Evolutionary conservation across 2,888 invertebrate species (phyloP).

Genomic region (Agapostemon virescens): DNA sequence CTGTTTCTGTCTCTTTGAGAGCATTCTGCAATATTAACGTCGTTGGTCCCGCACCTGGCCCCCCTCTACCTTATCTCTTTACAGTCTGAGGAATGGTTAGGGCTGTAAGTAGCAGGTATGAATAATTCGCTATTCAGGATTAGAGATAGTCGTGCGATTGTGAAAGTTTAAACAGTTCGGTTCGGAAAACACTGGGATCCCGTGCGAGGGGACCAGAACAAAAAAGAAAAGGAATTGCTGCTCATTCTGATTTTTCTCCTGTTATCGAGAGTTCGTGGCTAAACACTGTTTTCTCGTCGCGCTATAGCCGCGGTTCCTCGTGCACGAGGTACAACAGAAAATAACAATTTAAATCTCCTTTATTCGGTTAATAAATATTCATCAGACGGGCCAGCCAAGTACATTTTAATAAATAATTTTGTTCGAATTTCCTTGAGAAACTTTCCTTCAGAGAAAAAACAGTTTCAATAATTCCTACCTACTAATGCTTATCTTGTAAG

Average conservation of each 20-base stretch:
- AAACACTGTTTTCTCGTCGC: not conserved
- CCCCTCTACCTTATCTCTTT: not conserved
- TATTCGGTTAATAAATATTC: not conserved
- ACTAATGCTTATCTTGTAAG: not conserved
- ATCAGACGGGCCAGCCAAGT: not conserved
- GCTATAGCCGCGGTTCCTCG: not conserved
- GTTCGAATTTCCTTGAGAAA: not conserved
- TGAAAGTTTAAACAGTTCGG: not conserved
- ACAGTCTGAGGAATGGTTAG: constrained; percentile 17
- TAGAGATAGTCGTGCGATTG: not conserved
- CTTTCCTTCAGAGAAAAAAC: not conserved
- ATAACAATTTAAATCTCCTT: not conserved
- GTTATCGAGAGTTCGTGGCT: not conserved
- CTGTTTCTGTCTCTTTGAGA: not conserved
- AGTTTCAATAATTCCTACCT: not conserved
- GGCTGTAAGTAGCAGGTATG: not conserved
- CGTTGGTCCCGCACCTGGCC: not conserved
- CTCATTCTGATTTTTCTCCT: not conserved
- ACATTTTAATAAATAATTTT: not conserved
- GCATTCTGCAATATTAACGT: constrained; percentile 9
- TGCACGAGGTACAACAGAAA: not conserved
- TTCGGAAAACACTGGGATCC: not conserved
- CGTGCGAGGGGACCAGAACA: not conserved
- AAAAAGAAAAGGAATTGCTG: not conserved
- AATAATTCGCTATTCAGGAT: not conserved